Evolutionary conservation across 2,888 invertebrate genomes (phyloP).

Genomic region (Cordilura impudica): DNA sequence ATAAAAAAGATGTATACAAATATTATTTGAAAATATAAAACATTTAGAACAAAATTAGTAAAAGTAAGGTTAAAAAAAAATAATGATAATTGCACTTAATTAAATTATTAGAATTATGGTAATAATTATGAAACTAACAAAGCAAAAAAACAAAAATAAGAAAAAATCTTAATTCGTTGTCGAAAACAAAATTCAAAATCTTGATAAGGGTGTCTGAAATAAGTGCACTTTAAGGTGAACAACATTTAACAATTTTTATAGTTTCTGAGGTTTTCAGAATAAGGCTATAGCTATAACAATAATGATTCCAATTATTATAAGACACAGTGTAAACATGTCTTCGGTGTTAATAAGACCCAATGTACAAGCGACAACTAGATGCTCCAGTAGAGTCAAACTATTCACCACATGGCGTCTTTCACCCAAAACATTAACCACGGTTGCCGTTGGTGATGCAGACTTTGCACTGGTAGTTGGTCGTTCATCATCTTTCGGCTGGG

Average conservation of each 20-base stretch:
- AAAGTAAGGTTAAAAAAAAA: conserved; percentile 21
- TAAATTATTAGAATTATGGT: conserved; percentile 1
- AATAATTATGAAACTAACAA: conserved; percentile 45
- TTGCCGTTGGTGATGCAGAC: not conserved
- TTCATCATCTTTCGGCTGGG: conserved; percentile 56
- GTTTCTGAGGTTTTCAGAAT: conserved; percentile 71
- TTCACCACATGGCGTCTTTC: conserved; percentile 70
- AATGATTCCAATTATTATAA: conserved; percentile 86
- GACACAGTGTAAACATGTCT: conserved; percentile 86
- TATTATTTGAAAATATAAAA: conserved; percentile 46
- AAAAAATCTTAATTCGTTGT: conserved; percentile 20
- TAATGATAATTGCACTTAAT: conserved; percentile 45
- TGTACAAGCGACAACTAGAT: conserved; percentile 87
- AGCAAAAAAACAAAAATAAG: not conserved
- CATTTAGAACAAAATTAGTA: conserved; percentile 21
- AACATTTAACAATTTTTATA: conserved; percentile 52
- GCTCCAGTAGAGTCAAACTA: conserved; percentile 78
- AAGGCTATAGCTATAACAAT: conserved; percentile 82
- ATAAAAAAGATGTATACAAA: conserved; percentile 47
- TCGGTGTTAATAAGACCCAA: conserved; percentile 84
- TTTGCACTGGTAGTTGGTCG: conserved; percentile 68
- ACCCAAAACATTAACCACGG: conserved; percentile 70
- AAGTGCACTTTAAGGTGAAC: conserved; percentile 56
- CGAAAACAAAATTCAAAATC: conserved; percentile 29
- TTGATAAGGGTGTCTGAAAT: conserved; percentile 18